These are phyloP conservation scores for Chironomus tepperi DNA, from an alignment of 1,140 invertebrate species.

Conservation along the genomic window DNA sequence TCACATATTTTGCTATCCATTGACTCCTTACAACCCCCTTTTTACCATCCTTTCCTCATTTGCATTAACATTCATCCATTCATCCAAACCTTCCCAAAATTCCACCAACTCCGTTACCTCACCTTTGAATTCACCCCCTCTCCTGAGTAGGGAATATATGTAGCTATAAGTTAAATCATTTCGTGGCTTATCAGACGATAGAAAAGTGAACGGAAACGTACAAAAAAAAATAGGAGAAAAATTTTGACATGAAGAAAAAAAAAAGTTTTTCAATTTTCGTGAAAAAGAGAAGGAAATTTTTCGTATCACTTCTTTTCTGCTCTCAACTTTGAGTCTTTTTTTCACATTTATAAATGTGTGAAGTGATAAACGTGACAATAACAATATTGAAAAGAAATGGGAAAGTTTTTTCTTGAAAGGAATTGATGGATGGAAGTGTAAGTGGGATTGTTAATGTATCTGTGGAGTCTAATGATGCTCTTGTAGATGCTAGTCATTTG, in stretches of 20 bases:
- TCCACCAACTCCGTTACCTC: no score
- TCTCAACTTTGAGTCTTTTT: neutral
- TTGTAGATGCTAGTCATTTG: neutral
- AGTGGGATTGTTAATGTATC: neutral
- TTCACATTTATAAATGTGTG: neutral
- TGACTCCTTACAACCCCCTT: no score
- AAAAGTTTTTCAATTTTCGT: slow-evolving; percentile 11
- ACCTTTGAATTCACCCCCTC: no score
- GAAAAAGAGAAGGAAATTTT: neutral
- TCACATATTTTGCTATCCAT: no score
- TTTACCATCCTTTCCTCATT: no score
- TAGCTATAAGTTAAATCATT: neutral
- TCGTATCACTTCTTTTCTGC: neutral
- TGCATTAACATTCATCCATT: no score
- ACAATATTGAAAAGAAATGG: slow-evolving; percentile 7
- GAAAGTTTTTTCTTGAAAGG: neutral
- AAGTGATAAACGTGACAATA: slow-evolving; percentile 2
- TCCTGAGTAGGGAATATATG: no score
- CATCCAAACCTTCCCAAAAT: no score
- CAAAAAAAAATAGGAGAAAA: neutral
- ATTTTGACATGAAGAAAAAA: neutral
- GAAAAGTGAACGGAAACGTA: no score
- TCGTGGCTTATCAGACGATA: neutral
- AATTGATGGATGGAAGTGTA: no score
- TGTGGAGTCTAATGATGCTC: neutral